Evolutionary conservation across 1,140 invertebrate genomes (phyloP), one percentile per base, ranked within the genome.

Genomic region (Lithobius niger): DNA sequence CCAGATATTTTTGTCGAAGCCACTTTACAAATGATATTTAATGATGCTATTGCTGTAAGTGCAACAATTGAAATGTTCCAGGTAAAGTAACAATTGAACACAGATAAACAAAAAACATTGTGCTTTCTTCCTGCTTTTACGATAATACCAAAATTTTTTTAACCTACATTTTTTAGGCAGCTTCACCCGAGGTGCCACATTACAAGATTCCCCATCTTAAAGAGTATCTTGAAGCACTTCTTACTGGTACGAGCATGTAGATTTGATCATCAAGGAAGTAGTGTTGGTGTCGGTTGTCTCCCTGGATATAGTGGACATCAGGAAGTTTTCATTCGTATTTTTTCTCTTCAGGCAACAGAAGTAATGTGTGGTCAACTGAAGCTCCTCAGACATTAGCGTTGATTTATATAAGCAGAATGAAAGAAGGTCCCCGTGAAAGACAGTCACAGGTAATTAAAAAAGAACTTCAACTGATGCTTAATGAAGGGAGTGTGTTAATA

Each of bases 141-240:
- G 27, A 51, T 26, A 15, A 16, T 24, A 27, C 15, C 15, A 18
- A 1, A 15, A 51, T 51, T 26, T 24, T n/a, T 10, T 51, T n/a
- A 19, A 27, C 16, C 19, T 42, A 42, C n/a, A 42, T 22, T 54
- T 52, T 22, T 44, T 52, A 57, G 59, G 28, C 36, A 15, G 56
- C 57, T 18, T 31, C 56, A 1, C 53, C 59, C 2, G 49, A 55
- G 31, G 24, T 18, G n/a, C 48, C 52, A n/a, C 27, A 55, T 40
- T 54, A 57, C 42, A 47, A 27, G 25, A 31, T 60, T 10, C 54
- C 49, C 10, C 50, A 58, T 48, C 36, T 58, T n/a, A 58, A 52
- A 49, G 59, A 58, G 49, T 60, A 58, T 44, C 40, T 60, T 13
- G 59, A 60, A 49, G 53, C 56, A 25, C 15, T 60, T 4, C 26